A percentile compares a stretch with the other conserved stretches of the same genome.
Conservation (phyloP, 2,888 invertebrate genomes). For the Myopa testacea region DNA sequence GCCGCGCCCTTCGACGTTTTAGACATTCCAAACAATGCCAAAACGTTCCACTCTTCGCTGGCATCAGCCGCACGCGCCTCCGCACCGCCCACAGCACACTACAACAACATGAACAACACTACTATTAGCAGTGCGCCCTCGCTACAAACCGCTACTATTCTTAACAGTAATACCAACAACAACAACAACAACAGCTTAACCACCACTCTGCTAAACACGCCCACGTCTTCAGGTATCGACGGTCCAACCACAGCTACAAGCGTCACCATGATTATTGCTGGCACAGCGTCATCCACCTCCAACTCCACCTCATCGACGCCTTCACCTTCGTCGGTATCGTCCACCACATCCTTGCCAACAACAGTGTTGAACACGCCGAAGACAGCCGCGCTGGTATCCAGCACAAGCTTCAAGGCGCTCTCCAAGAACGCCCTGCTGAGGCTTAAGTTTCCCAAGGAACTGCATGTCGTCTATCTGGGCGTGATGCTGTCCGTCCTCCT, state of each 20-base stretch:
- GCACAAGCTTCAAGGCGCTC: constrained; percentile 51
- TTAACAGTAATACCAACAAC: not conserved
- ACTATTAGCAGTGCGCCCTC: not conserved
- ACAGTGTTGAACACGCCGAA: constrained; percentile 46
- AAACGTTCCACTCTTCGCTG: constrained; percentile 45
- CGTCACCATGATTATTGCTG: constrained; percentile 52
- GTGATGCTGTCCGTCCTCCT: constrained; percentile 62
- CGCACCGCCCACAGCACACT: constrained; percentile 51
- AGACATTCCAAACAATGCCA: constrained; percentile 57
- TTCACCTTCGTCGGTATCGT: constrained; percentile 51
- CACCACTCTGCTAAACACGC: constrained; percentile 26
- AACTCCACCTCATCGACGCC: constrained; percentile 49
- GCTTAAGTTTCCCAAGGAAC: constrained; percentile 62
- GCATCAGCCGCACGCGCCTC: constrained; percentile 50
- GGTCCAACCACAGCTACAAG: constrained; percentile 39
- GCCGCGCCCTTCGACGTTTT: not conserved
- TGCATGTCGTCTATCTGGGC: constrained; percentile 65
- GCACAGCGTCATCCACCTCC: constrained; percentile 52
- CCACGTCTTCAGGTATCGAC: constrained; percentile 42
- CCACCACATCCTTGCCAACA: constrained; percentile 52
- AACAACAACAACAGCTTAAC: constrained; percentile 38
- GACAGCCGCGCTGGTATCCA: constrained; percentile 47
- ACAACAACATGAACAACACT: constrained; percentile 8
- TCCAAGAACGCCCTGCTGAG: constrained; percentile 51
- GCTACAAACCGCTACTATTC: too few relatives aligned